Evolutionary conservation across 1,140 invertebrate genomes (phyloP).

Genomic region (Penaeus japonicus): DNA sequence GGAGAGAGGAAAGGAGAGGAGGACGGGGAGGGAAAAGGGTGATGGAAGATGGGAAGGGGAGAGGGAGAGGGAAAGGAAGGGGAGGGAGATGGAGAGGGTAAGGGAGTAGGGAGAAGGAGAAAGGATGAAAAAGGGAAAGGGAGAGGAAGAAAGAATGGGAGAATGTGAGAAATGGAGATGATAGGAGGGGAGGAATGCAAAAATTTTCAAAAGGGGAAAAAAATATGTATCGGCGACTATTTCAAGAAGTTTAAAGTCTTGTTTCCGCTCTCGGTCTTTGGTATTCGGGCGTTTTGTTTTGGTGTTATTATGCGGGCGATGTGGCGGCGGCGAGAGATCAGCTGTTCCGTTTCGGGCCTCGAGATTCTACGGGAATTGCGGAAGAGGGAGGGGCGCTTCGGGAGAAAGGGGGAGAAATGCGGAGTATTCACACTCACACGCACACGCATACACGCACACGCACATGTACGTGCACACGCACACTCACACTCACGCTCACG

Average conservation of each 20-base stretch:
- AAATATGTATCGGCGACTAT: neutral
- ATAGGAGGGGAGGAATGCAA: neutral
- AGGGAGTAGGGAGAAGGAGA: neutral
- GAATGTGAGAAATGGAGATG: neutral
- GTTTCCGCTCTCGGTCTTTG: neutral
- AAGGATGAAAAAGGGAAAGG: neutral
- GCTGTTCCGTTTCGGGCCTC: too few species aligned
- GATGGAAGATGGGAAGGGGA: too few species aligned
- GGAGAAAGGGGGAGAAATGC: too few species aligned
- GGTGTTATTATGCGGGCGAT: too few species aligned
- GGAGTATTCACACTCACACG: too few species aligned
- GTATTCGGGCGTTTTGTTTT: too few species aligned
- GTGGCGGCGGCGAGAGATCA: too few species aligned
- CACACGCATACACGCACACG: too few species aligned
- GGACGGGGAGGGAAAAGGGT: neutral
- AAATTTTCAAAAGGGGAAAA: neutral
- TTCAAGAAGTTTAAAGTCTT: neutral
- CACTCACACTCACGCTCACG: too few species aligned
- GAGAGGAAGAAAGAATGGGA: neutral
- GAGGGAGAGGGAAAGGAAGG: too few species aligned
- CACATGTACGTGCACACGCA: too few species aligned
- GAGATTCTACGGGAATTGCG: too few species aligned
- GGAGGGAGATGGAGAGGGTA: neutral
- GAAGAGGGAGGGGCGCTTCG: neutral
- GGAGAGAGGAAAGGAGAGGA: neutral